phyloP scores from a whole-genome alignment of 2,113 vertebrate species.

The Chiloscyllium plagiosum region DNA sequence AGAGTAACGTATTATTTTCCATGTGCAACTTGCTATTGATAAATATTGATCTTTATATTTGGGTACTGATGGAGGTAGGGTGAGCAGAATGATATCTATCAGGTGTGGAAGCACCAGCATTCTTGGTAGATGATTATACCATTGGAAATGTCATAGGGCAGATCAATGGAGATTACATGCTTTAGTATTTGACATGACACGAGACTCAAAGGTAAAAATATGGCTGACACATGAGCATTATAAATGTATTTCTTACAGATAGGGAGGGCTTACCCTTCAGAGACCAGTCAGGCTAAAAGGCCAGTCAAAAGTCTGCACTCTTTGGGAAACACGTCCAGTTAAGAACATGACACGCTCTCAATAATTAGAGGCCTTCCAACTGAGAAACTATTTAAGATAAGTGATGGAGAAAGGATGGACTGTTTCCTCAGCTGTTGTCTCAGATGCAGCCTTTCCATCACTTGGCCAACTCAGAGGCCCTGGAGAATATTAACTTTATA shows the following conservation, averaged over 20 bases:
- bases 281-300: background rate
- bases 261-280: background rate
- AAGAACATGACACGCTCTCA: background rate
- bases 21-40: background rate
- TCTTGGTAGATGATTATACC: background rate
- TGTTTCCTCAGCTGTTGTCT: too few species aligned
- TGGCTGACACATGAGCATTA: background rate
- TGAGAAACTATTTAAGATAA: background rate
- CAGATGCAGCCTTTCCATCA: too few species aligned
- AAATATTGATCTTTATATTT: background rate
- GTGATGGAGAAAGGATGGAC: background rate
- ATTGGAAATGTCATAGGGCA: background rate
- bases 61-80: background rate
- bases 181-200: background rate
- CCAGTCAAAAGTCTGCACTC: background rate
- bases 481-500: too few species aligned
- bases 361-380: background rate
- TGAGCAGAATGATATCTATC: background rate
- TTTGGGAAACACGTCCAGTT: background rate
- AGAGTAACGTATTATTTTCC: slow-evolving; percentile 50
- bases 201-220: background rate
- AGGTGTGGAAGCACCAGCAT: background rate
- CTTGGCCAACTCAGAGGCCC: too few species aligned
- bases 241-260: background rate
- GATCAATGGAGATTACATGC: too few species aligned